phyloP scores from a whole-genome alignment of 2,888 invertebrate species.

The Lampropteryx suffumata region DNA sequence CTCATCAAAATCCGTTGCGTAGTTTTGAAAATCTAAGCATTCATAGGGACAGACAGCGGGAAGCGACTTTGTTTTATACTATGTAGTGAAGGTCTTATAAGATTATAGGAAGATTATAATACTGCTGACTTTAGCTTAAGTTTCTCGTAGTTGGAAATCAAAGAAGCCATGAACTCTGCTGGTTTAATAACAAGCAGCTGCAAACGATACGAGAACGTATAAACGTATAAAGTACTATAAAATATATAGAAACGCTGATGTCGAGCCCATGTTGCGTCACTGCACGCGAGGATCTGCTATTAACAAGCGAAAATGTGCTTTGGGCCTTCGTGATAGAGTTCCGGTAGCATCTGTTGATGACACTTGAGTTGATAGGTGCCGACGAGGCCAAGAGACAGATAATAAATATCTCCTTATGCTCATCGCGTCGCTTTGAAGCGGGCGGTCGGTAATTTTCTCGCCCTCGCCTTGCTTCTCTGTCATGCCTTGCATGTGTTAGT shows the following conservation, averaged over 20 bases:
- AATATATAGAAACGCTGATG: conserved; percentile 32
- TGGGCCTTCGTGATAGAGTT: conserved; percentile 30
- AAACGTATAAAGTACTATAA: neutral
- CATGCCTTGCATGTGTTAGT: conserved; percentile 5
- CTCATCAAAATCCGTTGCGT: no score
- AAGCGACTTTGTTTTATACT: no score
- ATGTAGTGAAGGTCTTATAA: no score
- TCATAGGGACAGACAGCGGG: no score
- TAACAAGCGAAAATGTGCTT: conserved; percentile 33
- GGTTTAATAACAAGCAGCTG: conserved; percentile 8
- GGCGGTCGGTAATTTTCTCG: conserved; percentile 57
- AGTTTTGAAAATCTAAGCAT: no score
- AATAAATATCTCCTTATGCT: conserved; percentile 66
- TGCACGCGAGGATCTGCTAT: conserved; percentile 42
- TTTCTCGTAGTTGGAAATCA: no score
- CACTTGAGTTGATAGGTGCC: conserved; percentile 55
- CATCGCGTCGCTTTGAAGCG: conserved; percentile 63
- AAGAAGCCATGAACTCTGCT: neutral
- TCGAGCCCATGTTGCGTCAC: conserved; percentile 58
- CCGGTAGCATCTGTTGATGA: conserved; percentile 29
- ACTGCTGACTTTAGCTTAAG: no score
- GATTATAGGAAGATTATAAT: no score
- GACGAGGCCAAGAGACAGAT: conserved; percentile 61
- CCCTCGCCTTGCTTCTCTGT: conserved; percentile 38
- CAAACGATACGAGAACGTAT: conserved; percentile 23